Conservation (phyloP, 2,113 vertebrate genomes). For the Centrocercus urophasianus region DNA sequence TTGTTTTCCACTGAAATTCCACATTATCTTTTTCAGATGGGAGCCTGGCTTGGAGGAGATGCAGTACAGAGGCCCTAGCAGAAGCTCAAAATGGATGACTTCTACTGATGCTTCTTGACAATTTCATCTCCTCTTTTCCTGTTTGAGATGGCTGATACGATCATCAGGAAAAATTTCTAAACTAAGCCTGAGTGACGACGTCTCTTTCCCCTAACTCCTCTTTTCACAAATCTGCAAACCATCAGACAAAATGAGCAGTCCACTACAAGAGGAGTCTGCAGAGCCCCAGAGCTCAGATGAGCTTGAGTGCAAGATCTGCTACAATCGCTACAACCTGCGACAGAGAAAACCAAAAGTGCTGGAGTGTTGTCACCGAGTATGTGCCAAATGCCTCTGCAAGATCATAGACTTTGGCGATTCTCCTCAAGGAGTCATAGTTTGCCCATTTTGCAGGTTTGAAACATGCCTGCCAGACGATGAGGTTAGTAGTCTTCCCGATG, state of each 20-base stretch:
- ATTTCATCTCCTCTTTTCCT: background rate
- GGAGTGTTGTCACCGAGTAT: conserved; percentile 91
- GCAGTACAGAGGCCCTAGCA: background rate
- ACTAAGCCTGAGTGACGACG: background rate
- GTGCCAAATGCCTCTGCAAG: conserved; percentile 92
- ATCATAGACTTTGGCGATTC: conserved; percentile 91
- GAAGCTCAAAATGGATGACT: conserved; percentile 61
- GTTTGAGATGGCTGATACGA: background rate
- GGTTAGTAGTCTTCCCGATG: conserved; percentile 87
- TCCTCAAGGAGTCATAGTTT: conserved; percentile 86
- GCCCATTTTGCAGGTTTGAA: conserved; percentile 92
- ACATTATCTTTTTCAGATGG: conserved; percentile 41
- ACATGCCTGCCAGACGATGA: conserved; percentile 85
- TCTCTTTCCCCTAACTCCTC: background rate
- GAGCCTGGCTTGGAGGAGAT: background rate
- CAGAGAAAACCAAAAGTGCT: conserved; percentile 91
- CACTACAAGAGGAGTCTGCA: conserved; percentile 66
- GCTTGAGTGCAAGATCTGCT: conserved; percentile 97
- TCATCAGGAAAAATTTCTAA: background rate
- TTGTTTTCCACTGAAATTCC: conserved; percentile 55
- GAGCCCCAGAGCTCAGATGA: conserved; percentile 83
- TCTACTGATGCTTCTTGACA: background rate
- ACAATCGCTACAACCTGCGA: conserved; percentile 87
- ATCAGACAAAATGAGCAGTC: conserved; percentile 79
- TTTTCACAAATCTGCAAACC: background rate